Conservation (phyloP, 2,797 vertebrate species). For the Spatula versicolor region DNA sequence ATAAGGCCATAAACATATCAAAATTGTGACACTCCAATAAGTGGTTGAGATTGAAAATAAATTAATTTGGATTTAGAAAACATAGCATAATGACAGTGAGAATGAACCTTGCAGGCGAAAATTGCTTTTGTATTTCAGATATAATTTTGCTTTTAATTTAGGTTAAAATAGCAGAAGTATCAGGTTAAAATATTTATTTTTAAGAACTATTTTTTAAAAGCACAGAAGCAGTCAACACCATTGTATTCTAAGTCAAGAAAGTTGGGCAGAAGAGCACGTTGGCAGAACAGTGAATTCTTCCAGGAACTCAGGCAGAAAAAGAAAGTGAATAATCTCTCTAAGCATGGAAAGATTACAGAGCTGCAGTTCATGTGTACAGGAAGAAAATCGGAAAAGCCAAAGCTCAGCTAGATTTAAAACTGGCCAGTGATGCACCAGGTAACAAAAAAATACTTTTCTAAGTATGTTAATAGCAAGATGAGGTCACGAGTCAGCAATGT, state of each 20-base stretch:
- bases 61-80: not conserved
- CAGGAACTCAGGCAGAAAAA: not conserved
- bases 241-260: not conserved
- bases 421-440: not conserved
- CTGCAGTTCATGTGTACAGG: not conserved
- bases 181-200: not conserved
- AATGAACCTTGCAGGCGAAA: not conserved
- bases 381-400: not conserved
- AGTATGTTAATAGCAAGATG: not conserved
- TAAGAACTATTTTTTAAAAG: not conserved
- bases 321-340: not conserved
- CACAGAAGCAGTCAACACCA: not conserved
- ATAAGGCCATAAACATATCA: not conserved
- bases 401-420: not conserved
- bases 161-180: not conserved
- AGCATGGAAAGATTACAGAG: not conserved
- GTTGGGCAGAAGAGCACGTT: not conserved
- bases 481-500: not conserved
- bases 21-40: not conserved
- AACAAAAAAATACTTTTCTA: not conserved
- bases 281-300: not conserved
- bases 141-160: not conserved
- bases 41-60: not conserved
- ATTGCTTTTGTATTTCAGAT: not conserved
- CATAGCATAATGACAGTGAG: accelerated